Base-by-base conservation (phyloP, 2,797 vertebrate species). In the Esox lucius region DNA sequence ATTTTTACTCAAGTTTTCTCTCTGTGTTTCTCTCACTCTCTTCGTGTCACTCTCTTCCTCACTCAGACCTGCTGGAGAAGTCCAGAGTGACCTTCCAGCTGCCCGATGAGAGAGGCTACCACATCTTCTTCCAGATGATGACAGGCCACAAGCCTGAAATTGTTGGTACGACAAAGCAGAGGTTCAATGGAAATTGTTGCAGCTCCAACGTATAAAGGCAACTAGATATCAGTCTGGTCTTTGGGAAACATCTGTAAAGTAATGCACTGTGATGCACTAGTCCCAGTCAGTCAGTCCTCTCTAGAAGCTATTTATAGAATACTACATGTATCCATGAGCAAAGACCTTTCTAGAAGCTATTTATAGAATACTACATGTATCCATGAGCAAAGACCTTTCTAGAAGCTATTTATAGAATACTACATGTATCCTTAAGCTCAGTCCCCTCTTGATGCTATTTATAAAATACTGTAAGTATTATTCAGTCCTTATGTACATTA, bases 21-120 rank as follows among this genome's bases (percentile, higher is more conserved):
- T 9, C 6, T 6, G 6, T n/a, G 1, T 13, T 1, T 22, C 22
- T 5, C 49, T 17, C 15, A 17, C 17, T 19, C 1, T 1, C 7
- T 22, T 19, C 11, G 9, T 61, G 2, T 24, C 56, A n/a, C 5
- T 24, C 22, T n/a, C 22, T 53, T 19, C 61, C 6, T 53, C 4
- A 33, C 17, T 0, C 78, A 94, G 94, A 94, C 87, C 89, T 94
- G 78, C 85, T 94, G 75, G 93, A 94, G 83, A 94, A 31, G 28
- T 31, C 28, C 28, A 31, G 28, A 31, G 28, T 31, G 28, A 31
- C 28, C 28, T 31, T 31, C 28, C 28, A 31, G 28, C 28, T 31
- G 28, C 28, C 28, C 28, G 28, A 31, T 31, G 28, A 31, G 28
- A 31, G 28, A 31, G 28, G 28, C 28, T 31, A 31, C 28, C 28